Conservation (phyloP, 2,113 vertebrate genomes). For the Oreocharis arfaki region DNA sequence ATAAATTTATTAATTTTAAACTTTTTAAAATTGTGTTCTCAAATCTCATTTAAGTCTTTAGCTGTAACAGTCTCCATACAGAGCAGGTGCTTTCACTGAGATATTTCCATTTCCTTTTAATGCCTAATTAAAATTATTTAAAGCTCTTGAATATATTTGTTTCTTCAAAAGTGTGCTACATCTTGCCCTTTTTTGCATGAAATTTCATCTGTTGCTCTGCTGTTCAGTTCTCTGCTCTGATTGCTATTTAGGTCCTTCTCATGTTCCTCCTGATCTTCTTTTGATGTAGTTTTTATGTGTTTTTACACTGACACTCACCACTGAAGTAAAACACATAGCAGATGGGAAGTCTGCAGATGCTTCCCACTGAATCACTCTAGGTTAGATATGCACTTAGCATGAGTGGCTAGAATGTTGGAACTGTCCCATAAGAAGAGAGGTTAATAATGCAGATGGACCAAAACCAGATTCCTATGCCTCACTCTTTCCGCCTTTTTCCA, state of each 20-base stretch:
- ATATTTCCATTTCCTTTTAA: background rate
- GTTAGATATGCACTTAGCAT: background rate
- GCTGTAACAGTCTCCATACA: background rate
- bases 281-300: background rate
- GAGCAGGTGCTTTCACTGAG: background rate
- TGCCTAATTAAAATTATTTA: conserved; percentile 14
- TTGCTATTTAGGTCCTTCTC: background rate
- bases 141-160: background rate
- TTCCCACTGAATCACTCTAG: background rate
- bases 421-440: background rate
- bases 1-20: background rate
- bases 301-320: background rate
- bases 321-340: background rate
- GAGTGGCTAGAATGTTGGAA: background rate
- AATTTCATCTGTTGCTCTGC: background rate
- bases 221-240: background rate
- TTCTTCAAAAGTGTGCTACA: background rate
- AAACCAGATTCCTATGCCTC: background rate
- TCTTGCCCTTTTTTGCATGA: background rate
- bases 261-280: background rate
- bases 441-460: background rate
- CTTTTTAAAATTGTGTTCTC: background rate
- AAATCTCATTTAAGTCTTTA: background rate
- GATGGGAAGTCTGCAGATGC: background rate
- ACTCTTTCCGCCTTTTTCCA: background rate